Conservation (phyloP, 2,797 vertebrate species). For the Leptoclinus maculatus region DNA sequence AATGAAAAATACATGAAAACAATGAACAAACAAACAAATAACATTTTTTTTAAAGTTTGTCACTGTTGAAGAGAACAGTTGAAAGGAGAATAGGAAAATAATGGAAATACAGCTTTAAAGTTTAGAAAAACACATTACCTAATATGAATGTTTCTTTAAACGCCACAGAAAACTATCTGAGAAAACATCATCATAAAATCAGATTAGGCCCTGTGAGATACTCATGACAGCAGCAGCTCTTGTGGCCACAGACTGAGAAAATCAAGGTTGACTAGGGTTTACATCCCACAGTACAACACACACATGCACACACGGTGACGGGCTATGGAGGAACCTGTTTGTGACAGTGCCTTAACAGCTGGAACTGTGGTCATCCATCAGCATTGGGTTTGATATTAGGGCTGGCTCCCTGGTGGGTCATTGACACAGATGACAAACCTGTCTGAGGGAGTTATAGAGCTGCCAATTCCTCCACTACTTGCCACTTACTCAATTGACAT, state of each 20-base stretch:
- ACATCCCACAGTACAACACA: constrained; percentile 34
- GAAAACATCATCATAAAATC: neutral
- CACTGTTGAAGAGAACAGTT: too few species aligned
- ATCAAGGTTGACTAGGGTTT: constrained; percentile 53
- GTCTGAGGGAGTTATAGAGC: constrained; percentile 79
- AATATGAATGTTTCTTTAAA: too few species aligned
- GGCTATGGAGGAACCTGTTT: constrained; percentile 68
- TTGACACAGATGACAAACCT: constrained; percentile 83
- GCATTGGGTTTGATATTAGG: constrained; percentile 80
- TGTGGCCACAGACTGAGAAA: constrained; percentile 27
- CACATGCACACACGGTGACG: constrained; percentile 51
- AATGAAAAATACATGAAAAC: neutral
- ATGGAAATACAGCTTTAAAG: too few species aligned
- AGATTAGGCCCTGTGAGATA: constrained; percentile 20
- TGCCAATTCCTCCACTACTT: constrained; percentile 69
- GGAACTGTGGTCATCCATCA: constrained; percentile 81
- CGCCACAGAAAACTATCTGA: too few species aligned
- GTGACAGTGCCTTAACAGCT: constrained; percentile 80
- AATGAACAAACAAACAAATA: neutral
- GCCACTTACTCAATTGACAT: constrained; percentile 58
- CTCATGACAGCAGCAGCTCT: constrained; percentile 29
- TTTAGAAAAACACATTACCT: too few species aligned
- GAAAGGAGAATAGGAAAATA: too few species aligned
- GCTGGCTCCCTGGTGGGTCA: constrained; percentile 80
- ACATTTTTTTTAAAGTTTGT: too few species aligned